A percentile compares a stretch with the other conserved stretches of the same genome.
phyloP scores from a whole-genome alignment of 1,140 invertebrate genomes.

The Phymastichus coffea region DNA sequence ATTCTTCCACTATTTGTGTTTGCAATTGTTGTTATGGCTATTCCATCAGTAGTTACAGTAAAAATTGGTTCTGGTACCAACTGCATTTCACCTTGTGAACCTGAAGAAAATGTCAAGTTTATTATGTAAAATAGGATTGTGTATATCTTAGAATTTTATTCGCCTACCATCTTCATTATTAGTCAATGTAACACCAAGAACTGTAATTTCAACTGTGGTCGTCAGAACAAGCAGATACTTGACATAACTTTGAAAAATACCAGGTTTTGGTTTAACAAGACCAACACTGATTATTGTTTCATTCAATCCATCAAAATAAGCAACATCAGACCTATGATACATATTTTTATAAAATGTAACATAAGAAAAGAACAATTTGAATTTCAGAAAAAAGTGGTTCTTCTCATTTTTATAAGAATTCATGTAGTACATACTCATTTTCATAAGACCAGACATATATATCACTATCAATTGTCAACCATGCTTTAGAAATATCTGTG shows the following conservation, averaged over 20 bases:
- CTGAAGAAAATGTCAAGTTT: conserved; percentile 39
- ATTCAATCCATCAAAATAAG: conserved; percentile 89
- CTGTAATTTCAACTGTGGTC: conserved; percentile 90
- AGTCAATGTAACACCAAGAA: conserved; percentile 76
- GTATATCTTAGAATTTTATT: conserved; percentile 11
- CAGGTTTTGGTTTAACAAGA: conserved; percentile 80
- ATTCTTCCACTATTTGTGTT: conserved; percentile 85
- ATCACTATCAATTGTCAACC: conserved; percentile 96
- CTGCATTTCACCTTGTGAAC: conserved; percentile 78
- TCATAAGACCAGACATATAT: conserved; percentile 82
- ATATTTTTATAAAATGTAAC: neutral
- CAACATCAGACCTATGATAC: conserved; percentile 73
- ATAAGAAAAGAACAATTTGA: conserved; percentile 3
- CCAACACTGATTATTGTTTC: conserved; percentile 89
- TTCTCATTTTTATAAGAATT: too few relatives aligned
- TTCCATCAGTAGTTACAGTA: conserved; percentile 87
- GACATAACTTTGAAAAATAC: conserved; percentile 88
- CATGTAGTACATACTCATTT: too few relatives aligned
- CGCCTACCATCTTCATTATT: conserved; percentile 55
- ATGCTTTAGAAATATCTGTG: conserved; percentile 92
- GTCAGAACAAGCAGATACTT: conserved; percentile 88
- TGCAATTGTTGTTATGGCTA: conserved; percentile 79
- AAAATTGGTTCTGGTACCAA: conserved; percentile 92
- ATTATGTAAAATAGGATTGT: conserved; percentile 2
- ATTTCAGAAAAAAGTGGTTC: neutral